Base-by-base conservation (phyloP, 2,797 vertebrate genomes). In the Trachurus trachurus region DNA sequence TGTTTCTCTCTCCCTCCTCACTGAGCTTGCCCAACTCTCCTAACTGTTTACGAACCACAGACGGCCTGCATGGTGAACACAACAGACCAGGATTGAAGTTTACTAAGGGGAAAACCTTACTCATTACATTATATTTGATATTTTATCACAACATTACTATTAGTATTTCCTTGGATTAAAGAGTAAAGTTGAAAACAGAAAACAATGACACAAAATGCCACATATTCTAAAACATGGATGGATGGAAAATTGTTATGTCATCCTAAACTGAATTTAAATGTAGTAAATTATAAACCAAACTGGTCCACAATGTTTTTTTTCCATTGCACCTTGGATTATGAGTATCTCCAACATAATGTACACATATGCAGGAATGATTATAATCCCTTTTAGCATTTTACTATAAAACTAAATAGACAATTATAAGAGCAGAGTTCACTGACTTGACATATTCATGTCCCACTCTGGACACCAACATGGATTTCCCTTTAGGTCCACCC, bases 391-490 rank as follows among this genome's bases (percentile, higher is more conserved):
- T 64, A 53, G 44, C 29, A n/a, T 45, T 72, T 65, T 31, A 59
- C 15, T n/a, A 13, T 37, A 60, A 76, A 67, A 44, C 8, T 19
- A 63, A 17, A 56, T 50, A 1, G 58, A 65, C 73, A 61, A 40
- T n/a, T 1, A 26, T 71, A 66, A 59, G 9, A 83, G n/a, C 3
- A 39, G 2, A 47, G 11, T 64, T 61, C 71, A 81, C 95, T 80
- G 76, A 97, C 97, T 94, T 97, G 72, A 95, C 87, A 52, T 96
- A 95, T 58, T 99, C 98, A 66, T 97, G 97, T 66, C 92, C 95
- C 31, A 85, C 70, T 86, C 96, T 95, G 49, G 95, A 87, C 9
- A 92, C 87, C 45, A 95, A 86, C 0, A 92, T 93, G 17, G 87
- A 89, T 92, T 96, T 98, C 89, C 96, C 96, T 91, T 97, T 98